Evolutionary conservation across 2,888 invertebrate species (phyloP).

Genomic region (Brenthis ino): DNA sequence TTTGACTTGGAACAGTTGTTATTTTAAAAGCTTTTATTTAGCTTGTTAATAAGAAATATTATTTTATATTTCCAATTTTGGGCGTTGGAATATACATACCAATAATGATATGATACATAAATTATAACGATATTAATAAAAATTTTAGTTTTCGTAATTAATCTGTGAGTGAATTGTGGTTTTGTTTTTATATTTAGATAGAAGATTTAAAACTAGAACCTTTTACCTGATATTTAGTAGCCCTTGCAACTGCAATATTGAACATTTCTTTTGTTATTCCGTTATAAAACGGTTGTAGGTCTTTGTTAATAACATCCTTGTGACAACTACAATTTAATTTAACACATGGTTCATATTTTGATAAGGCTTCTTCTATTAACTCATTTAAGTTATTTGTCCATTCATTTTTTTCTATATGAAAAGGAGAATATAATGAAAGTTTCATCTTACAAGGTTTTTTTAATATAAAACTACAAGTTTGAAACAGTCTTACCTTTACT

Average conservation of each 20-base stretch:
- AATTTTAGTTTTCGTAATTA: no score
- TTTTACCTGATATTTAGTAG: slow-evolving; percentile 72
- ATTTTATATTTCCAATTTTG: no score
- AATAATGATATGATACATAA: no score
- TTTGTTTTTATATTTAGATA: no score
- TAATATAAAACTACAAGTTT: not conserved
- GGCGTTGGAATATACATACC: no score
- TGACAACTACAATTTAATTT: slow-evolving; percentile 85
- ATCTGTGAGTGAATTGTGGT: no score
- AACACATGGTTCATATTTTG: slow-evolving; percentile 81
- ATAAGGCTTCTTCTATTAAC: slow-evolving; percentile 75
- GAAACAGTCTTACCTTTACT: slow-evolving; percentile 41
- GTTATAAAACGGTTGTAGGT: slow-evolving; percentile 86
- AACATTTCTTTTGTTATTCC: slow-evolving; percentile 88
- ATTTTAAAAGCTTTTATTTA: no score
- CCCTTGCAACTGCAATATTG: slow-evolving; percentile 75
- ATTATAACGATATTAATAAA: no score
- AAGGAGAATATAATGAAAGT: slow-evolving; percentile 4
- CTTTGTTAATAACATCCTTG: slow-evolving; percentile 83
- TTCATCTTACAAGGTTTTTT: not conserved
- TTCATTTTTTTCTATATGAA: slow-evolving; percentile 73
- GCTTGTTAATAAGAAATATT: no score
- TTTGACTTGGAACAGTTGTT: no score
- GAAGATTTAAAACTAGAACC: not conserved
- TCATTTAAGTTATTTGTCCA: slow-evolving; percentile 64